phyloP scores from a whole-genome alignment of 2,797 vertebrate species.

The Pteronotus mesoamericanus region DNA sequence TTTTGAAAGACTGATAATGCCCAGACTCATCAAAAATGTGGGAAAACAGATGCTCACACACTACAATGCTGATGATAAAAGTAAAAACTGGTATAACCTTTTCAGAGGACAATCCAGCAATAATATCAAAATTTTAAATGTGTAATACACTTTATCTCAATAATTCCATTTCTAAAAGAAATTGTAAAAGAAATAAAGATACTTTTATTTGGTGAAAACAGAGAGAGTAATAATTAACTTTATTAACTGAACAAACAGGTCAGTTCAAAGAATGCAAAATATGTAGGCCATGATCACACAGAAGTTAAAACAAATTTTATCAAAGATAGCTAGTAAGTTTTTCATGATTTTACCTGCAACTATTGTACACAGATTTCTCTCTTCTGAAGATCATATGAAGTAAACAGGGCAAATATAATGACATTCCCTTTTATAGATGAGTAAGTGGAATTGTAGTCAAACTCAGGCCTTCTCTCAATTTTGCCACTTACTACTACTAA shows the following conservation, averaged over 20 bases:
- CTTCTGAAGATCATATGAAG: background rate
- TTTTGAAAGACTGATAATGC: background rate
- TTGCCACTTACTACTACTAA: background rate
- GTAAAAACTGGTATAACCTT: background rate
- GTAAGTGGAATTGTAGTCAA: background rate
- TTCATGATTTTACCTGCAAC: background rate
- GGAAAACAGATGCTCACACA: background rate
- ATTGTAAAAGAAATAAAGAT: background rate
- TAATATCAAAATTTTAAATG: background rate
- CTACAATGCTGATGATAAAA: background rate
- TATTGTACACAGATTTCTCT: background rate
- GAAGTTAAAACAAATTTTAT: slow-evolving; percentile 20
- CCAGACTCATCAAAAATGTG: background rate
- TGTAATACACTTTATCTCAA: background rate
- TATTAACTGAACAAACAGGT: background rate
- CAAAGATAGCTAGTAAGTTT: background rate
- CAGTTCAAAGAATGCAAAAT: slow-evolving; percentile 13
- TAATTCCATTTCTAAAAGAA: slow-evolving; percentile 7
- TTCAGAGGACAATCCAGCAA: background rate
- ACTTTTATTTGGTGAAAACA: background rate
- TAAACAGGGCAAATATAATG: background rate
- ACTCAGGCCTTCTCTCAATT: background rate
- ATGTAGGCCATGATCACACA: background rate
- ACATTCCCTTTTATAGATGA: background rate
- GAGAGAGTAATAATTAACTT: background rate